A percentile compares a stretch with the other conserved stretches of the same genome.
Evolutionary conservation across 2,113 vertebrate species (phyloP).

Genomic region (Cynoglossus semilaevis): DNA sequence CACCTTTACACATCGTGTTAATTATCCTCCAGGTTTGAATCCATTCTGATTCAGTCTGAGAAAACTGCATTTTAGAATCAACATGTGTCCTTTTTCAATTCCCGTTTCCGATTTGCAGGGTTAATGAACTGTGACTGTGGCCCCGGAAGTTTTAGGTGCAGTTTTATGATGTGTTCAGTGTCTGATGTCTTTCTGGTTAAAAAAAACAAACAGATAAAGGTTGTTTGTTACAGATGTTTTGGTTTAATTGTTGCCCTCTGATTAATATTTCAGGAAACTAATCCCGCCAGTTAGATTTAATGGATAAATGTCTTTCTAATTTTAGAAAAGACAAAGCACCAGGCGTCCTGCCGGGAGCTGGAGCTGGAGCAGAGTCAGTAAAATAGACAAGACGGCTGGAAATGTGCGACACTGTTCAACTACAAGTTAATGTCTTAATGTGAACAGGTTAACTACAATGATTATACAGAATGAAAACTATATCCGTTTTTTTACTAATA

Average conservation of each 20-base stretch:
- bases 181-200: too few relatives aligned
- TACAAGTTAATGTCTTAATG: too few relatives aligned
- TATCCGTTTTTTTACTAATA: too few relatives aligned
- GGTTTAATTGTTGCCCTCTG: background rate
- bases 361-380: background rate
- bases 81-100: constrained; percentile 3
- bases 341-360: background rate
- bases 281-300: background rate
- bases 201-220: background rate
- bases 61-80: constrained; percentile 3
- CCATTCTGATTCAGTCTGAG: constrained; percentile 4
- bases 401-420: too few relatives aligned
- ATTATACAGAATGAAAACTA: too few relatives aligned
- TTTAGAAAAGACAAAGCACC: constrained; percentile 4
- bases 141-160: too few relatives aligned
- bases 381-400: background rate
- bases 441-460: too few relatives aligned
- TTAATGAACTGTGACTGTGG: too few relatives aligned
- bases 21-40: constrained; percentile 1
- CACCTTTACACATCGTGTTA: background rate
- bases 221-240: background rate
- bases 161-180: too few relatives aligned
- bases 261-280: background rate
- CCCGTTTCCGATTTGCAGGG: background rate
- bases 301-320: constrained; percentile 14